These are phyloP conservation scores for Myrmecophaga tridactyla DNA, from an alignment of 2,113 vertebrate genomes.

Conservation along the genomic window DNA sequence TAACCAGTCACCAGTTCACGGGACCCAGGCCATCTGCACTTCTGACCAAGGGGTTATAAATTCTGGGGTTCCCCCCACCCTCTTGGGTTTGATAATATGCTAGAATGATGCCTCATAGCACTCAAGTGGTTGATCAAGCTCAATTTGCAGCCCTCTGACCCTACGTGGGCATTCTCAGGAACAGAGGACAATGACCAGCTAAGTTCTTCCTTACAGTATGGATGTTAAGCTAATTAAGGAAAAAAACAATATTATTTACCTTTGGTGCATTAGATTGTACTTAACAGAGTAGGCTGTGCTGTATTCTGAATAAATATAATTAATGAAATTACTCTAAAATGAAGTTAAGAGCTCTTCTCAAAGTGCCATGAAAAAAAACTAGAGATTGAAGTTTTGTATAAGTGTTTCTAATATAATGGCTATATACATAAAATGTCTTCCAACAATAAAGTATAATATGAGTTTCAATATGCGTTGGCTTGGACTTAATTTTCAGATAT, in stretches of 20 bases:
- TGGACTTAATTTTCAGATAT: not conserved
- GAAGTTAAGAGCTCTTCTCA: not conserved
- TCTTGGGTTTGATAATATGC: no score
- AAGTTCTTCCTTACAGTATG: not conserved
- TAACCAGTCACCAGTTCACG: no score
- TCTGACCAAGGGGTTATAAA: no score
- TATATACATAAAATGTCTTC: not conserved
- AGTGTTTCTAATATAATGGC: not conserved
- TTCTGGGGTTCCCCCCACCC: no score
- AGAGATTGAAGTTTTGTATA: not conserved
- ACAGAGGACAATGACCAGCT: no score
- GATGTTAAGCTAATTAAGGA: not conserved
- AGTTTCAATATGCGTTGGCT: not conserved
- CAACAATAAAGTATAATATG: not conserved
- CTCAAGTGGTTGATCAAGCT: no score
- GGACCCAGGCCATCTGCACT: no score
- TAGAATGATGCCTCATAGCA: no score
- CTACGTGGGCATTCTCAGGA: no score
- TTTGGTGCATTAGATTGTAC: not conserved
- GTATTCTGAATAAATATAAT: not conserved
- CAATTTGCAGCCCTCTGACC: no score
- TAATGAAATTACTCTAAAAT: not conserved
- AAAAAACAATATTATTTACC: slow-evolving; percentile 3
- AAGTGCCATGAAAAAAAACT: not conserved
- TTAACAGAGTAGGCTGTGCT: not conserved